phyloP scores from a whole-genome alignment of 2,888 invertebrate genomes.

The Macrophya alboannulata region DNA sequence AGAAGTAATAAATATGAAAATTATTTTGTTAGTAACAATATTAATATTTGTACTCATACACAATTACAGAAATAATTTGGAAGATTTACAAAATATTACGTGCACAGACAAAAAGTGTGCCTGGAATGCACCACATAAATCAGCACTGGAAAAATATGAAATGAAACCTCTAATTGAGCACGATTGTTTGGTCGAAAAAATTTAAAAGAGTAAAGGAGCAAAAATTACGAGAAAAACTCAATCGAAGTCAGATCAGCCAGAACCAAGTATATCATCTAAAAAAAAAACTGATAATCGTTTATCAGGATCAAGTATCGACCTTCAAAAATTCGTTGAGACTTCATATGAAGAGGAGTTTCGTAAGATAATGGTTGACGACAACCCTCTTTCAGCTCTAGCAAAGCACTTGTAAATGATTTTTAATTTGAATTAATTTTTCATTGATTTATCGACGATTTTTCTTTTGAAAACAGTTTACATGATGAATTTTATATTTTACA shows the following conservation, averaged over 20 bases:
- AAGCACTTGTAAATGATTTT: slow-evolving; percentile 42
- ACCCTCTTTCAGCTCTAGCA: slow-evolving; percentile 25
- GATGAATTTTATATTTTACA: slow-evolving; percentile 10
- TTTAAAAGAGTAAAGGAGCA: slow-evolving; percentile 1
- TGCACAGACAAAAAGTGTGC: slow-evolving; percentile 47
- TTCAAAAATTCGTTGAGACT: no score
- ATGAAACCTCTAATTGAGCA: slow-evolving; percentile 31
- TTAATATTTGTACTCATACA: no score
- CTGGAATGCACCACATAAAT: slow-evolving; percentile 38
- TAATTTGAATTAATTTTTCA: slow-evolving; percentile 20
- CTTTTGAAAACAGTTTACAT: slow-evolving; percentile 33
- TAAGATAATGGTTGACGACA: slow-evolving; percentile 26
- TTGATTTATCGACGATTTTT: slow-evolving; percentile 38
- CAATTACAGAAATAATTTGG: slow-evolving; percentile 55
- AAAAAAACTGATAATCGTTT: no score
- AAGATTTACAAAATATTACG: slow-evolving; percentile 18
- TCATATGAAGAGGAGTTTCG: no score
- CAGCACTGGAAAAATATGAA: slow-evolving; percentile 36
- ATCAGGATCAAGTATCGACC: no score
- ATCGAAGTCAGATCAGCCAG: background rate
- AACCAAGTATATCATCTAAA: no score
- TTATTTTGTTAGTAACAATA: no score
- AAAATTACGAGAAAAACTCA: slow-evolving; percentile 22
- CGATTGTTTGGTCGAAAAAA: slow-evolving; percentile 32
- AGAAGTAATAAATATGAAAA: background rate